Evolutionary conservation across 2,888 invertebrate species (phyloP), one percentile per base, ranked within the genome.

Genomic region (Hirtodrosophila duncani): DNA sequence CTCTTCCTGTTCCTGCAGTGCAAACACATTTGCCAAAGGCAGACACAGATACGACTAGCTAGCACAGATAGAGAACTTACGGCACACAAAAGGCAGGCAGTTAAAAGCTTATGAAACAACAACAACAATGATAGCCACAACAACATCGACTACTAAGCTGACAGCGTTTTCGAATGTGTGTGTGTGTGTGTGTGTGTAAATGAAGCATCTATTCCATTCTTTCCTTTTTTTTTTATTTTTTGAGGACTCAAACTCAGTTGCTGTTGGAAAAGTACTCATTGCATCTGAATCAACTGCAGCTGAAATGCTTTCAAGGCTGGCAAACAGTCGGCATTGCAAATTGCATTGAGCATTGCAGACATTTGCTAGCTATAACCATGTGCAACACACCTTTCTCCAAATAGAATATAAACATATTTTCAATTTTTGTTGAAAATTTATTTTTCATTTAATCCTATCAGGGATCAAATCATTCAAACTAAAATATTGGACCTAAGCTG

Each of bases 51-150:
- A 23, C 6, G 10, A 45, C 11, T 18, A 33, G 38, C 21, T 34
- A 30, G 30, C 13, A 33, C 13, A 33, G 31, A 21, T 4, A 52
- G 27, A 23, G 23, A 21, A 24, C 29, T 23, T 13, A 8, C 66
- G 23, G 20, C 38, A 36, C 21, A 59, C 63, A 62, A 65, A 67
- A n/a, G n/a, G n/a, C n/a, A 64, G 62, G 37, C 56, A 44, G 74
- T 74, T 68, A 65, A 69, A 77, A 65, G 78, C 78, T 68, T 69
- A 53, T 53, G 39, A 57, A 16, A 8, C 43, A 27, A 10, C 37
- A 26, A 11, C 36, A 37, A 7, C 31, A 44, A 6, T 36, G 48
- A 34, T 46, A 46, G 41, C 42, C 27, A 29, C 44, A 33, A 50
- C 53, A 53, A 58, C 41, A 57, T 34, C 67, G 57, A 39, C 43